A percentile compares a stretch with the other conserved stretches of the same genome.
phyloP scores from a whole-genome alignment of 2,113 vertebrate genomes.

The Siphamia tubifer region DNA sequence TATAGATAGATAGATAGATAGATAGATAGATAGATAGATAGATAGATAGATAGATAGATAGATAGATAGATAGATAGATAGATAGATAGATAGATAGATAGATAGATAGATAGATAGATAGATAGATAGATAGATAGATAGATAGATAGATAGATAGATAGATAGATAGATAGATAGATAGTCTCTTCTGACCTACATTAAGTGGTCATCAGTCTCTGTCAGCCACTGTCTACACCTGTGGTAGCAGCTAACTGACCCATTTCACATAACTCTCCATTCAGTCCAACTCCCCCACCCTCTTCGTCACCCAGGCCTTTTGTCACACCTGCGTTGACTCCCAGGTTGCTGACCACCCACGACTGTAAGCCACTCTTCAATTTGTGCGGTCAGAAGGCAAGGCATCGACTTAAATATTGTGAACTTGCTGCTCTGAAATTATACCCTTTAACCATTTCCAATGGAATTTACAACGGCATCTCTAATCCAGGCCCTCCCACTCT shows the following conservation, averaged over 20 bases:
- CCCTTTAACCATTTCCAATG: slow-evolving; percentile 44
- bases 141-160: background rate
- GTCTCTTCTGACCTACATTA: background rate
- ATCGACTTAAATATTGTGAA: slow-evolving; percentile 20
- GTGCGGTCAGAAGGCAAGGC: background rate
- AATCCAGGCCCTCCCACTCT: slow-evolving; percentile 58
- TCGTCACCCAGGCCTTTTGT: slow-evolving; percentile 51
- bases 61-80: too few relatives aligned
- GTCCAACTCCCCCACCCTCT: slow-evolving; percentile 72
- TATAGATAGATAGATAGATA: too few relatives aligned
- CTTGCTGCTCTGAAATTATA: slow-evolving; percentile 25
- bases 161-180: too few relatives aligned
- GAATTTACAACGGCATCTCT: slow-evolving; percentile 44
- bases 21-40: too few relatives aligned
- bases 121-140: background rate
- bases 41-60: too few relatives aligned
- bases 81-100: too few relatives aligned
- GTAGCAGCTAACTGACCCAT: slow-evolving; percentile 63
- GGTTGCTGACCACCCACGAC: slow-evolving; percentile 61
- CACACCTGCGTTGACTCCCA: slow-evolving; percentile 39
- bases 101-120: too few relatives aligned
- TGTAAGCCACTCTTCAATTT: background rate
- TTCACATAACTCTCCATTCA: slow-evolving; percentile 37
- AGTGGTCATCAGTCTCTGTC: slow-evolving; percentile 18
- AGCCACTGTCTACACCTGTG: slow-evolving; percentile 67